Conservation (phyloP, 2,888 invertebrate species). For the Clivina fossor region DNA sequence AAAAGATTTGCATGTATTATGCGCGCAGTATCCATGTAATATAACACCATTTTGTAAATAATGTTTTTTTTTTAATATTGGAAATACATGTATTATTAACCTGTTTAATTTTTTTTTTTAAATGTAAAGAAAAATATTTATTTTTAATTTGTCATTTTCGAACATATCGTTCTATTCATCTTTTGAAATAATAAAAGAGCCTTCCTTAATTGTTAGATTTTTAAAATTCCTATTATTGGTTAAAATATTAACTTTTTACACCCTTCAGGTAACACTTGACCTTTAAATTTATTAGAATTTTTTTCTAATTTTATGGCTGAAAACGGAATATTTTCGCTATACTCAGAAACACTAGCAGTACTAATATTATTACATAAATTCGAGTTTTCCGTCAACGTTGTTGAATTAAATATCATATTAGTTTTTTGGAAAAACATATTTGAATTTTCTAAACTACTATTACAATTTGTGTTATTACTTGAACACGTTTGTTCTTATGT, state of each 20-base stretch:
- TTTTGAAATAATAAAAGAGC: neutral
- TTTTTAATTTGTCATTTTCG: neutral
- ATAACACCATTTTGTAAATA: neutral
- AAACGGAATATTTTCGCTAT: neutral
- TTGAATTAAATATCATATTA: too few species aligned
- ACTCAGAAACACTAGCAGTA: neutral
- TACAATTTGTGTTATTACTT: too few species aligned
- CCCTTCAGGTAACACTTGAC: neutral
- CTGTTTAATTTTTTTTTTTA: constrained; percentile 11
- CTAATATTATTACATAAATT: too few species aligned
- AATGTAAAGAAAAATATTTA: neutral
- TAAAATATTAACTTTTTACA: neutral
- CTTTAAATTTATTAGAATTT: constrained; percentile 2
- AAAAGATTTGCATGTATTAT: constrained; percentile 4
- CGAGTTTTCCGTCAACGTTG: too few species aligned
- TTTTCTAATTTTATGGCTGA: neutral
- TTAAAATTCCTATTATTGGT: neutral
- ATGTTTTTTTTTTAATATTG: constrained; percentile 3
- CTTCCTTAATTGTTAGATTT: neutral
- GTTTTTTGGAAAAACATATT: too few species aligned
- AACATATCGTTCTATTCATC: constrained; percentile 7
- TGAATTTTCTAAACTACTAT: too few species aligned
- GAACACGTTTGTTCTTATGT: too few species aligned
- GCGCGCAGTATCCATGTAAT: constrained; percentile 1
- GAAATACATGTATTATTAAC: constrained; percentile 7